Base-by-base conservation (phyloP, 2,797 vertebrate species). In the Eutrigla gurnardus region DNA sequence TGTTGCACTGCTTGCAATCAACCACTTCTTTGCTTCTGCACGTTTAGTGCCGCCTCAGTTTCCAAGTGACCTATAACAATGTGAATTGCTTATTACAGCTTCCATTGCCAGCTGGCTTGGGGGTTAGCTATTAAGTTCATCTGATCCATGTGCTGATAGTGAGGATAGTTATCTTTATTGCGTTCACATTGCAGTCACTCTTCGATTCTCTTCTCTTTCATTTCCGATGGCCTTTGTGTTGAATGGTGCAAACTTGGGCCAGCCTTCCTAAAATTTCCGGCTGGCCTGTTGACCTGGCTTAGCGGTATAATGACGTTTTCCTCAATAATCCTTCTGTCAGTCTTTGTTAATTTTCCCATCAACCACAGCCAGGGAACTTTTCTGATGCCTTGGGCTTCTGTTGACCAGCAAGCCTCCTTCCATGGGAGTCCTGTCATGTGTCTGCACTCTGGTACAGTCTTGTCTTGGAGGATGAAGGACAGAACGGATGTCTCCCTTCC, bases 121-220 rank as follows among this genome's bases (percentile, higher is more conserved):
- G 54, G 58, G 46, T 76, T 63, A 55, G 75, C 71, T 58, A 33
- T 49, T 64, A 50, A 39, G 61, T 45, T 78, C 66, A 62, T 84
- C 68, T 47, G 86, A 88, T 87, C 83, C 74, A 76, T 80, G 75
- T 71, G 86, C 71, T 75, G 88, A 91, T 84, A 81, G 63, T 2
- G 42, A 67, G 47, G 81, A 80, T 53, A 40, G 37, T 78, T 80
- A 89, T 86, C 81, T 89, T 90, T 85, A 91, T 83, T 78, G 73
- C 12, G n/a, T 63, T 81, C 70, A 40, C 62, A 50, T 63, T 55
- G 57, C 63, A 43, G 57, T 50, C 70, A 42, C 42, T 32, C 0
- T 81, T 36, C 66, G 75, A 55, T 75, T 75, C 57, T 73, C 13
- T 54, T 81, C 45, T 33, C 49, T 61, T 81, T 89, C 73, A 89